Conservation (phyloP, 2,113 vertebrate species). For the Corvus cornix region DNA sequence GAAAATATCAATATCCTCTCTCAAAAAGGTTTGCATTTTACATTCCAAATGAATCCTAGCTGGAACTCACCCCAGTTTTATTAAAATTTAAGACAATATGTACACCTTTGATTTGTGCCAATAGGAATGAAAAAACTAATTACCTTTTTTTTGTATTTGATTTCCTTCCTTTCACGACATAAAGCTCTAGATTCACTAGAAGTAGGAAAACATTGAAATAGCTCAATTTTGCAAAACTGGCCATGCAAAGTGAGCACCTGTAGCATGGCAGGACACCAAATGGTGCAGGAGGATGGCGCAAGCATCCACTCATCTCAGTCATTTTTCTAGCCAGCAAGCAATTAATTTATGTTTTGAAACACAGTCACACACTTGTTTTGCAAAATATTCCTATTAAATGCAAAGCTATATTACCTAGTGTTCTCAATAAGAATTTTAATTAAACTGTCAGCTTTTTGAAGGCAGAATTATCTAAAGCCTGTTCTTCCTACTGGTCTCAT, state of each 20-base stretch:
- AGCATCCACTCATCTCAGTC: not conserved
- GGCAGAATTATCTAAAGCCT: slow-evolving; percentile 38
- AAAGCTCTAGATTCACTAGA: not conserved
- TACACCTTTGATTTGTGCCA: not conserved
- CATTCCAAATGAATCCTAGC: not conserved
- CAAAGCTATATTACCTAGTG: slow-evolving; percentile 23
- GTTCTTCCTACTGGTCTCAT: slow-evolving; percentile 25
- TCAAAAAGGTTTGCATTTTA: not conserved
- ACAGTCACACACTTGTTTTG: slow-evolving; percentile 24
- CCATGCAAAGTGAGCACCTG: not conserved
- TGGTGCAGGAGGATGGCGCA: not conserved
- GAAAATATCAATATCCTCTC: not conserved
- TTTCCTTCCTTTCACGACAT: not conserved
- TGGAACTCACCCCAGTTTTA: not conserved
- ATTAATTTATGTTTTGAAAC: slow-evolving; percentile 33
- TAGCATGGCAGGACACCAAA: not conserved
- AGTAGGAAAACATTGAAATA: not conserved
- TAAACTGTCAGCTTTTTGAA: slow-evolving; percentile 60
- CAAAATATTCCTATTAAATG: slow-evolving; percentile 33
- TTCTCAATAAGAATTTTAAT: slow-evolving; percentile 62
- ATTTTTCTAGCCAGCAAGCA: not conserved
- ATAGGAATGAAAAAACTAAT: not conserved
- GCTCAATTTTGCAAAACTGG: not conserved
- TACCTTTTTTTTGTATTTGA: not conserved
- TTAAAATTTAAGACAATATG: not conserved